Conservation (phyloP, 2,113 vertebrate genomes). For the Entomyzon cyanotis region DNA sequence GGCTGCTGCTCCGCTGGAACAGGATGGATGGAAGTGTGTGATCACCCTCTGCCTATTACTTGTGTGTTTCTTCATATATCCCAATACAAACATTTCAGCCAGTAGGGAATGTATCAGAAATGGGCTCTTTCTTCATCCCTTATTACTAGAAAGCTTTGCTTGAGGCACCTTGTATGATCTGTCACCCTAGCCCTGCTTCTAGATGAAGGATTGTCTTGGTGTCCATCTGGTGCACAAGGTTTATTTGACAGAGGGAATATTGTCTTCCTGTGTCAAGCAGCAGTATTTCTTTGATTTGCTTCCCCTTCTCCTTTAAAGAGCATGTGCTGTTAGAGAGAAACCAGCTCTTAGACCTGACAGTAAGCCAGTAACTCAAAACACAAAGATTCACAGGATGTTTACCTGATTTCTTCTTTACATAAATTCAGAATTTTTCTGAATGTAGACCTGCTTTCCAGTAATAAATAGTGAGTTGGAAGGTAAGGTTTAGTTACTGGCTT, state of each 20-base stretch:
- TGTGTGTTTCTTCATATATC: not conserved
- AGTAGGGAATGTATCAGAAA: not conserved
- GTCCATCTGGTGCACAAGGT: not conserved
- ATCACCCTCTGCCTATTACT: not conserved
- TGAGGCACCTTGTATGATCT: accelerated
- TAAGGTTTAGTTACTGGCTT: not conserved
- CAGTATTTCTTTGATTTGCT: not conserved
- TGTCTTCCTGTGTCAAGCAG: not conserved
- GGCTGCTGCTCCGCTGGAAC: not conserved
- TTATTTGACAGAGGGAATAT: not conserved
- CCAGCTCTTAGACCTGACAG: not conserved
- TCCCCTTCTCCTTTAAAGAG: not conserved
- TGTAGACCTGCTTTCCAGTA: not conserved
- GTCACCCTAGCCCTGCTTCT: not conserved
- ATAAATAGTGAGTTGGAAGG: not conserved
- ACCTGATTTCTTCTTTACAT: not conserved
- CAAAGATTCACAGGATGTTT: not conserved
- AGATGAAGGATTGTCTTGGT: not conserved
- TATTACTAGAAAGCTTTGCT: not conserved
- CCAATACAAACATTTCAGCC: not conserved
- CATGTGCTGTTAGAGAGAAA: not conserved
- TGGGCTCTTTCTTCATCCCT: not conserved
- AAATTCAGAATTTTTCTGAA: not conserved
- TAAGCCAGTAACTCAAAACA: not conserved
- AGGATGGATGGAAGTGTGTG: not conserved